A percentile compares a stretch with the other conserved stretches of the same genome.
Conservation (phyloP, 2,113 vertebrate species). For the Silurus asotus region DNA sequence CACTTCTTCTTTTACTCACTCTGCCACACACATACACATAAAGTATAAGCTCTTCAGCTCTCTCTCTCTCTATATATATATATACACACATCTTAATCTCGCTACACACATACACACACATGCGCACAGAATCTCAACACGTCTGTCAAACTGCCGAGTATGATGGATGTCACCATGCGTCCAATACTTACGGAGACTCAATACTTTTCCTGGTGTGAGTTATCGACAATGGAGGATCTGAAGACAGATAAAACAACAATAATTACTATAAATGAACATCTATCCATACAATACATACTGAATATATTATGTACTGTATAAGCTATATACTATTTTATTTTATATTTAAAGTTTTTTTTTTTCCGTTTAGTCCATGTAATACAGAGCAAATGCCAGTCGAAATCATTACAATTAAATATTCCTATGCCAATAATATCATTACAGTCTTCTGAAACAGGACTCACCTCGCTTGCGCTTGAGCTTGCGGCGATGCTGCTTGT, state of each 20-base stretch:
- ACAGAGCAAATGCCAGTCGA: background rate
- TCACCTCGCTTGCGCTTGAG: conserved; percentile 97
- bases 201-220: conserved; percentile 99
- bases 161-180: conserved; percentile 43
- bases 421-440: background rate
- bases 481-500: conserved; percentile 96
- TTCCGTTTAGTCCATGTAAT: background rate
- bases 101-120: conserved; percentile 8
- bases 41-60: too few relatives aligned
- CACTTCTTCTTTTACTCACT: conserved; percentile 27
- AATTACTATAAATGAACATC: background rate
- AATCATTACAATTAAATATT: background rate
- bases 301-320: background rate
- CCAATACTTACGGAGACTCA: conserved; percentile 95
- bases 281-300: background rate
- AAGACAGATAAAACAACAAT: conserved; percentile 63
- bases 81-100: background rate
- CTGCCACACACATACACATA: conserved; percentile 14
- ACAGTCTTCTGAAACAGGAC: conserved; percentile 40
- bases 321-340: background rate
- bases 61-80: background rate
- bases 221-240: conserved; percentile 98
- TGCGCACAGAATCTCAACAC: conserved; percentile 18
- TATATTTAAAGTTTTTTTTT: background rate
- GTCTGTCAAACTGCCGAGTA: conserved; percentile 42